Base-by-base conservation (phyloP, 2,797 vertebrate genomes). In the Lates japonicus region DNA sequence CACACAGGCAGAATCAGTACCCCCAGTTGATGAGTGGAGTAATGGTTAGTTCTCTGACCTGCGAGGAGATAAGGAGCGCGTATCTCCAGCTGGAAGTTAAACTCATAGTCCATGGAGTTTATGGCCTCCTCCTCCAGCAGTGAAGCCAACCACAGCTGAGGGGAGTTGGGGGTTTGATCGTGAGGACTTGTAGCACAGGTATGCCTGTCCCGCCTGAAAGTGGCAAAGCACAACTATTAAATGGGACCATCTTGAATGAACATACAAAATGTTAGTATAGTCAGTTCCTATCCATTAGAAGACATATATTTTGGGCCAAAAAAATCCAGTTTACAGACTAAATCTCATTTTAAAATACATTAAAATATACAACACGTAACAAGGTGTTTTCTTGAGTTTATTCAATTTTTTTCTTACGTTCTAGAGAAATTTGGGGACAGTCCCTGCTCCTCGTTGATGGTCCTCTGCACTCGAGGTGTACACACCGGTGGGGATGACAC, bases 51-150 rank as follows among this genome's bases (percentile, higher is more conserved):
- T 61, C 17, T 84, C 91, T 93, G 81, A 99, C 98, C 98, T 96
- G 98, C 97, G 0, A 99, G 95, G 37, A 99, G 93, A 73, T 97
- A 99, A 0, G 98, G 98, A 5, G 97, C 97, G 0, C 96, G 94
- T 79, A 99, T 99, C 95, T 99, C 98, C 90, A 99, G 93, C 70
- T 97, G 97, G 92, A 99, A 99, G 93, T 94, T 97, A 81, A 99
- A 99, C 69, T 98, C 96, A 0, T 99, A 99, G 86, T 98, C 97
- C 2, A 94, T 97, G 81, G 98, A 97, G 93, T 99, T 99, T 86
- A 97, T 96, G 75, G 94, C 93, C 31, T 98, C 95, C 0, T 92
- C 94, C 82, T 97, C 96, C 89, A 98, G 90, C 67, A 98, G 89
- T 35, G 94, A 94, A 4, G 95, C 90, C 91, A 98, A 88, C 83